phyloP scores from a whole-genome alignment of 2,888 invertebrate species.

The Phytoseiulus persimilis region DNA sequence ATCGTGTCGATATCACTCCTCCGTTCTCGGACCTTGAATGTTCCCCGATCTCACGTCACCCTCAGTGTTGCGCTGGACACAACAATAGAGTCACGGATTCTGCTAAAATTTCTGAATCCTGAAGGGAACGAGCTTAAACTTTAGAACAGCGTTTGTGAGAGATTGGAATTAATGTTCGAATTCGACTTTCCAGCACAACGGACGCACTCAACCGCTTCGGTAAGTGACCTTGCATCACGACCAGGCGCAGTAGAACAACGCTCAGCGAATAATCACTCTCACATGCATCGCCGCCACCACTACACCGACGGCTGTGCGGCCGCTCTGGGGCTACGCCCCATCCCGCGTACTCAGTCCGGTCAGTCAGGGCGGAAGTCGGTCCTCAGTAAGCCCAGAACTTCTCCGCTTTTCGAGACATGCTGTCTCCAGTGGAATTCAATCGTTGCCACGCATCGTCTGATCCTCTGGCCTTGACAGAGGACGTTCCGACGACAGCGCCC shows the following conservation, averaged over 20 bases:
- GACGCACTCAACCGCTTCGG: conserved; percentile 38
- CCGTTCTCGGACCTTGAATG: not conserved
- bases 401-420: not conserved
- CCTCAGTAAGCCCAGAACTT: not conserved
- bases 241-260: not conserved
- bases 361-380: not conserved
- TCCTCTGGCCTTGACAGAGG: not conserved
- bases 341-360: not conserved
- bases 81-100: not conserved
- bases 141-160: not conserved
- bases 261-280: not conserved
- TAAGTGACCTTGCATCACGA: conserved; percentile 6
- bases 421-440: not conserved
- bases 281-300: not conserved
- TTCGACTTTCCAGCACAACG: conserved; percentile 20
- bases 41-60: no score
- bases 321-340: not conserved
- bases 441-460: not conserved
- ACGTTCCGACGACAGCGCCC: not conserved
- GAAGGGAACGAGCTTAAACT: not conserved
- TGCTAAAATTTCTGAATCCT: not conserved
- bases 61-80: not conserved
- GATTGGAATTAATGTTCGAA: not conserved
- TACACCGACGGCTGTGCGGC: not conserved
- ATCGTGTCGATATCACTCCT: no score